phyloP scores from a whole-genome alignment of 2,797 vertebrate species.

The Rhynchonycteris naso region DNA sequence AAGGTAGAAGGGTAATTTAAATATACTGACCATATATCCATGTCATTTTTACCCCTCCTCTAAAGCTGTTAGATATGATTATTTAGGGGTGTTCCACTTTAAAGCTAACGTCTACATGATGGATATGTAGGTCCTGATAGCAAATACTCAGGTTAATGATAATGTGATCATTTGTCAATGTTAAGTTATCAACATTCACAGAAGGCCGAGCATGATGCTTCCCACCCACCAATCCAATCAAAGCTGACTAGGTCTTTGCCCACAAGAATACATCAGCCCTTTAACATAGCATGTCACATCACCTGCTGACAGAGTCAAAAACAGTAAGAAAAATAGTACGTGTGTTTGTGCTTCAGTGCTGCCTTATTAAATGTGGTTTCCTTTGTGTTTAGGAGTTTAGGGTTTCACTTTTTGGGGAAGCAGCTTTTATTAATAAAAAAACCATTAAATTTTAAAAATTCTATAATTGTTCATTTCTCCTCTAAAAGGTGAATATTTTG shows the following conservation, averaged over 20 bases:
- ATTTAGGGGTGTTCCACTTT: conserved; percentile 67
- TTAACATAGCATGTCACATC: conserved; percentile 36
- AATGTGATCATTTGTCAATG: conserved; percentile 75
- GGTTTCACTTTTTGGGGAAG: neutral
- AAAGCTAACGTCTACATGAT: conserved; percentile 68
- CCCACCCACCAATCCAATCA: conserved; percentile 66
- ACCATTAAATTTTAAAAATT: neutral
- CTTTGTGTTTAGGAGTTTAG: neutral
- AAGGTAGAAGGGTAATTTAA: conserved; percentile 63
- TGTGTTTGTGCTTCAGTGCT: neutral
- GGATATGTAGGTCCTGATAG: conserved; percentile 70
- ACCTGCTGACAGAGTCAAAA: conserved; percentile 54
- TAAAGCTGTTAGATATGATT: conserved; percentile 66
- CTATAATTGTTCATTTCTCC: neutral
- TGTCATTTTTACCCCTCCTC: conserved; percentile 64
- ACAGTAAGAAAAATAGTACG: conserved; percentile 31
- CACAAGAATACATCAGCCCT: conserved; percentile 63
- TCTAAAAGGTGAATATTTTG: neutral
- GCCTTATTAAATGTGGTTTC: conserved; percentile 1
- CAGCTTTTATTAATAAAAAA: conserved; percentile 39
- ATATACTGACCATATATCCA: conserved; percentile 58
- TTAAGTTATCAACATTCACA: conserved; percentile 68
- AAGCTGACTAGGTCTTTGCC: conserved; percentile 67
- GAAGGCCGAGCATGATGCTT: conserved; percentile 40
- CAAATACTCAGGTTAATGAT: conserved; percentile 68